Conservation (phyloP, 2,113 vertebrate species). For the Eolophus roseicapilla region DNA sequence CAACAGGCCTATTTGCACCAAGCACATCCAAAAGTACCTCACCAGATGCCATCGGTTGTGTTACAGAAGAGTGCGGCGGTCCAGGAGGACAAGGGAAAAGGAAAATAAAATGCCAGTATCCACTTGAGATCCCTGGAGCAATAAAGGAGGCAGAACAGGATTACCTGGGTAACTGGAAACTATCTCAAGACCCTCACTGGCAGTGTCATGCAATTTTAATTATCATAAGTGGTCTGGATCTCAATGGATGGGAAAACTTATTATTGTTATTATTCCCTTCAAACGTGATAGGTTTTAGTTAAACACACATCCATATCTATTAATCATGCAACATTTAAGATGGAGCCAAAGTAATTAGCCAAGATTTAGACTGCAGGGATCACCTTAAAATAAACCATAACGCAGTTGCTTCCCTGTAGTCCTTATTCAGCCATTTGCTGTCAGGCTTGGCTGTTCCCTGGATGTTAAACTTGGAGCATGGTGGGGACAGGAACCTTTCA, state of each 20-base stretch:
- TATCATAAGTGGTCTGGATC: slow-evolving; percentile 64
- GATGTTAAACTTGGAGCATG: background rate
- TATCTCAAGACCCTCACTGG: slow-evolving; percentile 41
- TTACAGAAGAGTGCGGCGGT: background rate
- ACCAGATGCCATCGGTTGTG: background rate
- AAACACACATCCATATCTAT: slow-evolving; percentile 43
- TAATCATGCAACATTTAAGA: slow-evolving; percentile 24
- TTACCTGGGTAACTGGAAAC: slow-evolving; percentile 55
- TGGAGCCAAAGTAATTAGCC: slow-evolving; percentile 52
- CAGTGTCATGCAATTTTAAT: slow-evolving; percentile 48
- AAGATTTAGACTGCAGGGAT: slow-evolving; percentile 35
- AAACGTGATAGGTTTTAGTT: slow-evolving; percentile 56
- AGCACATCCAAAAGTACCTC: background rate
- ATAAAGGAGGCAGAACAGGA: slow-evolving; percentile 25
- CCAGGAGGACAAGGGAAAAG: background rate
- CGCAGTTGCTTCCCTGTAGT: background rate
- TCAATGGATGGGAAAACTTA: slow-evolving; percentile 60
- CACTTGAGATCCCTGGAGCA: slow-evolving; percentile 45
- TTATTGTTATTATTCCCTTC: slow-evolving; percentile 66
- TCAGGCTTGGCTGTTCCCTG: background rate
- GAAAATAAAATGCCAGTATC: background rate
- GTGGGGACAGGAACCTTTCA: accelerated
- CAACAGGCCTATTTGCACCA: background rate
- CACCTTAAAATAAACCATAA: slow-evolving; percentile 18
- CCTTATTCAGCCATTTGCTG: background rate